phyloP scores from a whole-genome alignment of 2,113 vertebrate species.

The Greenwoodochromis staneri region DNA sequence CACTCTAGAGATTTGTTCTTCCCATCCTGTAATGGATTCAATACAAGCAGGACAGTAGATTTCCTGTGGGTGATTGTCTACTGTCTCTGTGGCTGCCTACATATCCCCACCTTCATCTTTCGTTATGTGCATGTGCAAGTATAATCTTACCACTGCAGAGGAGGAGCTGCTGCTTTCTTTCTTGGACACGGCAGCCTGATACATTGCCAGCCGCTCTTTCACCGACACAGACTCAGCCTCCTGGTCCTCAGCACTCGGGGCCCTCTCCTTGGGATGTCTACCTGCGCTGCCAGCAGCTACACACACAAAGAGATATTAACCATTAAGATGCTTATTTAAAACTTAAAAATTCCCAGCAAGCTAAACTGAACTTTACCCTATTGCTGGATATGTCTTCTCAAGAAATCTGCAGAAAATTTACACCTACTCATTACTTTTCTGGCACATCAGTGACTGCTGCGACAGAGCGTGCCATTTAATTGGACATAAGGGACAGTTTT shows the following conservation, averaged over 20 bases:
- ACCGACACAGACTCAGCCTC: slow-evolving; percentile 77
- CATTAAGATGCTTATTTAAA: neutral
- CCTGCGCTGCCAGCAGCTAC: slow-evolving; percentile 54
- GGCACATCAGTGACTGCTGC: neutral
- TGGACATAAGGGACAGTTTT: neutral
- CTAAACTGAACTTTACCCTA: neutral
- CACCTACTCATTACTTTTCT: neutral
- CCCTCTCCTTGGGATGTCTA: slow-evolving; percentile 49
- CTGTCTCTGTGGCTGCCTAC: neutral
- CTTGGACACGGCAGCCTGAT: slow-evolving; percentile 84
- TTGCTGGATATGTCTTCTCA: neutral
- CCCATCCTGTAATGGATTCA: neutral
- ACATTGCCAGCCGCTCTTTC: slow-evolving; percentile 87
- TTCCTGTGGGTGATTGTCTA: neutral
- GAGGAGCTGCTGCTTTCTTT: slow-evolving; percentile 66
- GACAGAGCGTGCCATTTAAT: neutral
- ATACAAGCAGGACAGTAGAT: neutral
- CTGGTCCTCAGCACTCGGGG: slow-evolving; percentile 11
- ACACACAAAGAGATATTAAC: slow-evolving; percentile 22
- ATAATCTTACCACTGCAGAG: slow-evolving; percentile 76
- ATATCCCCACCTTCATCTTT: neutral
- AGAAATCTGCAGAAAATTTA: neutral
- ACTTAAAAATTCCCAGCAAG: neutral
- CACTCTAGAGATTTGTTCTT: neutral
- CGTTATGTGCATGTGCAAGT: neutral